Base-by-base conservation (phyloP, 2,888 invertebrate genomes). In the Lydus trimaculatus region DNA sequence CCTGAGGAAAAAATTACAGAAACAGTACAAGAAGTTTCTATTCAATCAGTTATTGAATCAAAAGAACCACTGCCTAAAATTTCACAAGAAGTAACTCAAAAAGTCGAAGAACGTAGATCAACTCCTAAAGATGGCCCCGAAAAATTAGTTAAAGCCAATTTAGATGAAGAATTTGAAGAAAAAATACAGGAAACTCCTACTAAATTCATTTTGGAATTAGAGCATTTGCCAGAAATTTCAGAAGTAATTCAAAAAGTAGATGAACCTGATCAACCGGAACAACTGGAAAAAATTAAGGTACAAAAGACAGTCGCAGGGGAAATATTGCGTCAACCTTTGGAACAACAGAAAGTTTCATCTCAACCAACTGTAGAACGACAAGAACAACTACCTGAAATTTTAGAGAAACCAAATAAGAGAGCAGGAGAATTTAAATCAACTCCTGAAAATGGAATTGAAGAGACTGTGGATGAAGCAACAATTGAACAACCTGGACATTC, bases 1-100 rank as follows among this genome's bases (percentile, higher is more conserved):
- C 4, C 23, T 23, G 23, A 4, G 17, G 20, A 64, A 39, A 70
- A 67, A 17, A 69, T 77, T 48, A 74, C 75, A 25, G 63, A 70
- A 59, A 70, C 75, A 31, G 63, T 20, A 48, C 78, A 13, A 67
- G 69, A 56, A 56, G 67, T 8, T 48, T 48, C 20, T 48, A 9
- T 20, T 48, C 20, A 48, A 48, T n/a, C 48, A 9, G 0, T 20
- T 2, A 3, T 15, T 13, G 33, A 48, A 48, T 25, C n/a, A 59
- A 62, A 43, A 43, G 9, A 48, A 52, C 23, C 11, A 25, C 13
- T 20, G 25, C 43, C 43, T 17, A 8, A 17, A 43, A 43, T 43
- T 17, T 5, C n/a, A 17, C 43, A 43, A 43, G 43, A 43, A 43
- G 7, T 6, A 36, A 36, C 13, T 17, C 43, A 43, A 17, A 43